These are phyloP conservation scores for Loris lydekkerianus DNA, from an alignment of 2,797 vertebrate genomes.

Conservation along the genomic window DNA sequence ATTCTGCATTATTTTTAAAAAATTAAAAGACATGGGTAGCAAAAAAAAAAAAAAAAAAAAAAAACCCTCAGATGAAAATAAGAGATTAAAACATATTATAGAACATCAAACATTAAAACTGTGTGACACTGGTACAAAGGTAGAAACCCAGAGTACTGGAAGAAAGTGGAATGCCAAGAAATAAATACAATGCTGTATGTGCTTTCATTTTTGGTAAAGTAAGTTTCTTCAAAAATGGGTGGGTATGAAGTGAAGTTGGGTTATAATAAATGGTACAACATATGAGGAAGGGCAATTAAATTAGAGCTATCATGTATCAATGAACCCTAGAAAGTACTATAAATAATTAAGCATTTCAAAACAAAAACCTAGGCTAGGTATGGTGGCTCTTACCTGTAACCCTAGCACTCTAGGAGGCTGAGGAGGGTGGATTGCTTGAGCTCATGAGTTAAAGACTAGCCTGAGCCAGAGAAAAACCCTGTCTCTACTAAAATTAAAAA, in stretches of 20 bases:
- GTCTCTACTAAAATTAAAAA: no score
- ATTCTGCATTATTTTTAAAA: slow-evolving; percentile 30
- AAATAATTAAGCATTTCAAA: slow-evolving; percentile 52
- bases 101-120: not conserved
- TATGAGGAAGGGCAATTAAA: not conserved
- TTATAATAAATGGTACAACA: slow-evolving; percentile 8
- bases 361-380: not conserved
- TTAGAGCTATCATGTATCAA: not conserved
- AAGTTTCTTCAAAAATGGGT: slow-evolving; percentile 17
- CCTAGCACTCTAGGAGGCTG: no score
- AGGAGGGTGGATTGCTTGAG: no score
- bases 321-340: not conserved
- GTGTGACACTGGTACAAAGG: not conserved
- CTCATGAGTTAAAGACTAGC: no score
- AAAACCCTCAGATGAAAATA: not conserved
- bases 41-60: slow-evolving; percentile 41
- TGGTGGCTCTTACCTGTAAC: no score
- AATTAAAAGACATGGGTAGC: not conserved
- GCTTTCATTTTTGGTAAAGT: not conserved
- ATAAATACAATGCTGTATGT: not conserved
- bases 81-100: slow-evolving; percentile 6
- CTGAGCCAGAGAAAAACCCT: no score
- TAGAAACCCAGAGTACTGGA: not conserved
- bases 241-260: not conserved
- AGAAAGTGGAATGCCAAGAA: not conserved